Evolutionary conservation across 2,888 invertebrate species (phyloP).

Genomic region (Apamea epomidion): DNA sequence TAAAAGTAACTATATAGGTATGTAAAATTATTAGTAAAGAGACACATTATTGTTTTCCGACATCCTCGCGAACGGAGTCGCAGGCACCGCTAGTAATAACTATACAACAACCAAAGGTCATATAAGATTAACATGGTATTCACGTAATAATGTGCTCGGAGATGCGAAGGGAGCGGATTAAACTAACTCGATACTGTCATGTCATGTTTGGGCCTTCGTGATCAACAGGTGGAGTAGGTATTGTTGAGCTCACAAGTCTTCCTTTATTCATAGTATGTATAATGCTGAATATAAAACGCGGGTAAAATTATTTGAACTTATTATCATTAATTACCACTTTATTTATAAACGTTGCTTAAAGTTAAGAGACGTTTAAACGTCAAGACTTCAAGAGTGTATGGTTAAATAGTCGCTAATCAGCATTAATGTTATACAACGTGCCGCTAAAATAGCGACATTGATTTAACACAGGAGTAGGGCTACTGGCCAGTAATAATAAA

Average conservation of each 20-base stretch:
- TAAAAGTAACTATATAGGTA: no score
- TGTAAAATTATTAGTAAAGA: no score
- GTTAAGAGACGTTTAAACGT: no score
- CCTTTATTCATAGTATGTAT: neutral
- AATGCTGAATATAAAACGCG: neutral
- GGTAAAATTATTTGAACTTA: neutral
- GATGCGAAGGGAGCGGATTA: slow-evolving; percentile 5
- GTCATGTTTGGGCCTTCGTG: neutral
- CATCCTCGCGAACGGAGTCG: neutral
- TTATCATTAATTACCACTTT: no score
- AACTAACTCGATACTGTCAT: neutral
- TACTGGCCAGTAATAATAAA: no score
- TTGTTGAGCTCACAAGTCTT: neutral
- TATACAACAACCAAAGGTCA: slow-evolving; percentile 3
- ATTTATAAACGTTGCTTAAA: no score
- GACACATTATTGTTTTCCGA: no score
- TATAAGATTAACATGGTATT: neutral
- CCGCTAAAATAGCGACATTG: no score
- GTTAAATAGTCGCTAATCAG: no score
- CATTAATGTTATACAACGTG: no score
- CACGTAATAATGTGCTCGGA: neutral
- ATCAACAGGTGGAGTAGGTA: slow-evolving; percentile 32
- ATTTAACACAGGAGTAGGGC: no score
- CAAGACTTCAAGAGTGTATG: no score
- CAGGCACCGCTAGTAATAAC: neutral